A percentile compares a stretch with the other conserved stretches of the same genome.
These are phyloP conservation scores for Macaria liturata DNA, from an alignment of 2,888 invertebrate genomes.

Conservation along the genomic window DNA sequence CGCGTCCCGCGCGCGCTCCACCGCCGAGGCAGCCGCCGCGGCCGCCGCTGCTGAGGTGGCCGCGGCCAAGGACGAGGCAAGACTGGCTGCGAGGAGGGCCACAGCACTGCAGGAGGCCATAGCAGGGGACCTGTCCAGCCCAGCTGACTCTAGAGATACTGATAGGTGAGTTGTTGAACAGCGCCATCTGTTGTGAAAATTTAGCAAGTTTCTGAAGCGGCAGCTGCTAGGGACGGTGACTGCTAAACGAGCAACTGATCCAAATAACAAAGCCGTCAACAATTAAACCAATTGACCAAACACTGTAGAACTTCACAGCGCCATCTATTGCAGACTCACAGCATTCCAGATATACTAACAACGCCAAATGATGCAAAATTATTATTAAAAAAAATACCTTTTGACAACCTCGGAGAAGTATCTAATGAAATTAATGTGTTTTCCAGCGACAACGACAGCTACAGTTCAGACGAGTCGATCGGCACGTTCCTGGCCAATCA, in stretches of 20 bases:
- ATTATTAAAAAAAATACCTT: too few species aligned
- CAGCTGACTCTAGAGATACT: slow-evolving; percentile 82
- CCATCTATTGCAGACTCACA: too few species aligned
- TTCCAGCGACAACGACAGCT: slow-evolving; percentile 85
- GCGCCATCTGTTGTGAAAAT: too few species aligned
- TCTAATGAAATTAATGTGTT: background rate
- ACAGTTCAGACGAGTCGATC: slow-evolving; percentile 86
- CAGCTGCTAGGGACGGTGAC: too few species aligned
- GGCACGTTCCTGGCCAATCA: slow-evolving; percentile 85
- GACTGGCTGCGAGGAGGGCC: slow-evolving; percentile 94
- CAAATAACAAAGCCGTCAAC: too few species aligned
- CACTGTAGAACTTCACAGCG: too few species aligned
- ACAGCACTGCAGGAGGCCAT: slow-evolving; percentile 96
- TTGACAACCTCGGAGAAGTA: too few species aligned
- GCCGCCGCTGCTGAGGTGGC: slow-evolving; percentile 88
- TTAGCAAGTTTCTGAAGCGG: too few species aligned
- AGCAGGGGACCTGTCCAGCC: slow-evolving; percentile 91
- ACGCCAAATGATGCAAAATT: too few species aligned
- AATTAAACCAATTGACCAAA: too few species aligned
- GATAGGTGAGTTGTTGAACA: slow-evolving; percentile 54
- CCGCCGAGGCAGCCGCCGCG: slow-evolving; percentile 89
- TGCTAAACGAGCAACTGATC: too few species aligned
- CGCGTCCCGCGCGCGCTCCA: slow-evolving; percentile 87
- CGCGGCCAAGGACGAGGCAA: slow-evolving; percentile 90
- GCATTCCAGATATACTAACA: too few species aligned